Evolutionary conservation across 2,113 vertebrate genomes (phyloP), one percentile per base, ranked within the genome.

Genomic region (Epinephelus fuscoguttatus): DNA sequence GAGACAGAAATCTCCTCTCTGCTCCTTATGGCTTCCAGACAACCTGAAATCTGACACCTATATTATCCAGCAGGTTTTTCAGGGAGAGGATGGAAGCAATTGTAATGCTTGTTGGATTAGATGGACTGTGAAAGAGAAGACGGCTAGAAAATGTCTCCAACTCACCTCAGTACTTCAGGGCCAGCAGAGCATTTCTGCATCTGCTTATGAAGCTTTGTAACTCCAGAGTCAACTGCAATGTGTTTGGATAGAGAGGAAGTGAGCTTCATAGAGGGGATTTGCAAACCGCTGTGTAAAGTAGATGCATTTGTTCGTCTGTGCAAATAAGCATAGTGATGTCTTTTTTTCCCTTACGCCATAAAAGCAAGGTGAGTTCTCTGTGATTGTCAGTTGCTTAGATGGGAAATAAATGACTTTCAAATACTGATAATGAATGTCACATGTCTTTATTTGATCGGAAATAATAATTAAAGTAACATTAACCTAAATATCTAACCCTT

Each of bases 71-170:
- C 45, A 57, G 73, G 42, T 73, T 70, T 72, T 81, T 70, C 40
- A 68, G 19, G 19, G 37, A 50, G 52, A 84, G 53, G 50, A 75
- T 12, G 18, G 78, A 79, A 71, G 61, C 69, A 66, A 49, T 64
- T 75, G 63, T 80, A 75, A 79, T 82, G 76, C 72, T 61, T 82
- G 53, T 87, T 77, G 72, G 76, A 89, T 89, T 75, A 78, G 57
- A 80, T 25, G 66, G n/a, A 71, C 78, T 81, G 81, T 81, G 72
- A 80, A 90, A 89, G 59, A 47, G 33, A 47, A 83, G 66, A 66
- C 17, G 3, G 45, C 27, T 59, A 18, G 61, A 75, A 78, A 80
- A 66, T 75, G 75, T 76, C 42, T 81, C 73, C 47, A 82, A 40
- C 62, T 76, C 68, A 49, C 37, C 49, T 82, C 71, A 30, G 55